Evolutionary conservation across 64 coral and sea anemone species (phyloP), one percentile per base, ranked within the genome.

Genomic region (Montipora foliosa): DNA sequence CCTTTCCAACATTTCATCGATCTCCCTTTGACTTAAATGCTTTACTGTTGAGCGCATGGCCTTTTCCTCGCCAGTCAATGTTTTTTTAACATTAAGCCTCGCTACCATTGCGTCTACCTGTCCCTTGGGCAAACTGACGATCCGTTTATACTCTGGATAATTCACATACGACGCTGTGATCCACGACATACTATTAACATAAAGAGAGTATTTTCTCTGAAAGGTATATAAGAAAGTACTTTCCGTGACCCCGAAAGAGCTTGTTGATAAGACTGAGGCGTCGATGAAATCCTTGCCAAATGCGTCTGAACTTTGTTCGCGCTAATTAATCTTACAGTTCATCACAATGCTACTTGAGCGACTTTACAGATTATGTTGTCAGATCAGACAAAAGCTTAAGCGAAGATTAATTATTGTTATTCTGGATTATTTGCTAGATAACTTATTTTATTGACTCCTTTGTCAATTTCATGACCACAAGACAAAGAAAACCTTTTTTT

Each of bases 1-100:
- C 53, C 96, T 95, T 20, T 98, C 88, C 44, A 98, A 55, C 93
- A 98, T 94, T 74, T 98, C 75, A 37, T 89, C 60, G 22, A 95
- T 66, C n/a, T 92, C 49, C 77, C 95, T 61, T 15, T 91, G 80
- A 78, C 46, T 95, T 50, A 91, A 10, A 73, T 47, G 66, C 5
- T 79, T 59, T 19, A 45, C 88, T 46, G 44, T 73, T 14, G 50
- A 5, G 21, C 73, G n/a, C 49, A 15, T 14, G 1, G 10, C 72
- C 15, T 79, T 72, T 17, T 13, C 80, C 10, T 88, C 61, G 0
- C 67, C 48, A 0, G 77, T 37, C 22, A 67, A 72, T 90, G 61
- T 47, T 74, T 98, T 98, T 9, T 64, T 64, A 64, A 82, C 75
- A 44, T 92, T 83, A 4, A 98, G 81, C 60, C 96, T 87, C 19